These are phyloP conservation scores for Auanema sp. DNA, from an alignment of 2,888 invertebrate species.

Conservation along the genomic window DNA sequence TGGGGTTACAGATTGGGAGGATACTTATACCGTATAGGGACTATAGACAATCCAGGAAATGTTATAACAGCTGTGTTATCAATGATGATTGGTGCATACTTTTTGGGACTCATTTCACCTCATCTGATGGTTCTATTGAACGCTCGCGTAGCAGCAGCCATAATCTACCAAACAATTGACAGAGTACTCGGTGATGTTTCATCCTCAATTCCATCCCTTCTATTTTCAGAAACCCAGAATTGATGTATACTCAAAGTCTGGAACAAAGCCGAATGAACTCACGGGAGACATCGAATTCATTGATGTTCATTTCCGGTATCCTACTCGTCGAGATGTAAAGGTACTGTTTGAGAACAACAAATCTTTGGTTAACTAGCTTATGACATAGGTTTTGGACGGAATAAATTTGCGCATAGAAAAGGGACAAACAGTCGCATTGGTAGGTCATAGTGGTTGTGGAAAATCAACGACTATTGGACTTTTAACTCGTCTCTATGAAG, in stretches of 20 bases:
- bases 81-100: slow-evolving; percentile 50
- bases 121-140: slow-evolving; percentile 57
- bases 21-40: slow-evolving; percentile 37
- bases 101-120: slow-evolving; percentile 50
- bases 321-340: slow-evolving; percentile 31
- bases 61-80: slow-evolving; percentile 49
- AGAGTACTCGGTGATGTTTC: slow-evolving; percentile 26
- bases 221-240: slow-evolving; percentile 32
- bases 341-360: slow-evolving; percentile 9
- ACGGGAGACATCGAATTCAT: slow-evolving; percentile 43
- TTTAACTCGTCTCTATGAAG: slow-evolving; percentile 75
- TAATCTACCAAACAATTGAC: slow-evolving; percentile 54
- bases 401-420: slow-evolving; percentile 63
- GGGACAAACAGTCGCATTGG: slow-evolving; percentile 65
- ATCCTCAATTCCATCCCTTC: background rate
- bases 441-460: slow-evolving; percentile 75
- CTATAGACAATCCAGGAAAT: slow-evolving; percentile 46
- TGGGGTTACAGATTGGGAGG: slow-evolving; percentile 36
- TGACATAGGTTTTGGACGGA: slow-evolving; percentile 57
- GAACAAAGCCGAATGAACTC: slow-evolving; percentile 32
- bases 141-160: slow-evolving; percentile 56
- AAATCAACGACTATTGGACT: slow-evolving; percentile 77
- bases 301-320: slow-evolving; percentile 54
- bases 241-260: slow-evolving; percentile 43
- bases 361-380: background rate